A percentile compares a stretch with the other conserved stretches of the same genome.
Conservation (phyloP, 2,113 vertebrate species). For the Procavia capensis region DNA sequence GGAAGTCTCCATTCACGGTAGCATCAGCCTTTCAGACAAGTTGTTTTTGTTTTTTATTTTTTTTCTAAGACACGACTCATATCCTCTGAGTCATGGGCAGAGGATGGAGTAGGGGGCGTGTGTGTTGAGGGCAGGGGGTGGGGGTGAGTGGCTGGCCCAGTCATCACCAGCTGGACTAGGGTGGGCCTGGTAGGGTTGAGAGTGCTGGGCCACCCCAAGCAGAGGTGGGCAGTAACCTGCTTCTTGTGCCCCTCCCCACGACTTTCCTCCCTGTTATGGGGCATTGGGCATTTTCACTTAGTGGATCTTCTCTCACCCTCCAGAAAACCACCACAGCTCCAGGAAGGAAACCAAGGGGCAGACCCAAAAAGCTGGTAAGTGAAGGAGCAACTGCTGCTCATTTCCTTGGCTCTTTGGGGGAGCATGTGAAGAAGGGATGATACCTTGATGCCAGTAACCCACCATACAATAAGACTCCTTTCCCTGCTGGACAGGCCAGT, state of each 20-base stretch:
- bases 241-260: not conserved
- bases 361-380: slow-evolving; percentile 97
- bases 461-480: not conserved
- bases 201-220: not conserved
- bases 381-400: accelerated
- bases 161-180: slow-evolving; percentile 62
- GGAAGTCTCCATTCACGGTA: not conserved
- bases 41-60: slow-evolving; percentile 30
- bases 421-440: not conserved
- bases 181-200: slow-evolving; percentile 17
- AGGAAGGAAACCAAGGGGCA: slow-evolving; percentile 94
- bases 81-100: slow-evolving; percentile 86
- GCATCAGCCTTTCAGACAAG: slow-evolving; percentile 47
- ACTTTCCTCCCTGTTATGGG: not conserved
- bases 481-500: not conserved
- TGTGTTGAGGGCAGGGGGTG: slow-evolving; percentile 34
- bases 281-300: not conserved
- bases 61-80: slow-evolving; percentile 82
- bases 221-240: not conserved
- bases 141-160: slow-evolving; percentile 47
- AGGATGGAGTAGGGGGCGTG: slow-evolving; percentile 34
- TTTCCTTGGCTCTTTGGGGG: not conserved
- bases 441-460: not conserved
- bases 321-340: slow-evolving; percentile 93
- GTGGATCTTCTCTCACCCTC: not conserved